Evolutionary conservation across 37 sponge, comb jelly and placozoan species (phyloP), one percentile per base, ranked within the genome.

Genomic region (Aphrocallistes beatrix): DNA sequence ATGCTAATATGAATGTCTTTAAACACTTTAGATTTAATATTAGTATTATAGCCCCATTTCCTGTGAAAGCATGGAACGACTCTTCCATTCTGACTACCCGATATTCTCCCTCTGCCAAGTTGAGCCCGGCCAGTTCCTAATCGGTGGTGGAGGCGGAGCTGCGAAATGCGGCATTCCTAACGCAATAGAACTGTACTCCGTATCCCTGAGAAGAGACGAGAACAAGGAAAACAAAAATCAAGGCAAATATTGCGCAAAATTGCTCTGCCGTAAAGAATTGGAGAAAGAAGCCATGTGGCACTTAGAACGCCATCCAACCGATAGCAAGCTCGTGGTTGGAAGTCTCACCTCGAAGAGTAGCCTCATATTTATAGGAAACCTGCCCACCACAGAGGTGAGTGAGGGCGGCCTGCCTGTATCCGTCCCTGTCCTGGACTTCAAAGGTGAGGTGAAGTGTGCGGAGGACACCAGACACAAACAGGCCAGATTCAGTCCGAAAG

Each of bases 281-380:
- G 75, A 60, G 25, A 60, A 60, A 60, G 75, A 60, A 13, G 75
- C 21, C 75, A 60, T 60, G 75, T 60, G 75, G 75, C 75, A 60
- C 34, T 30, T 60, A 13, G 75, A 60, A 30, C 8, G 75, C 10
- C 75, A 60, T 28, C 6, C 28, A 6, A 60, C 75, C 3, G 75
- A 60, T 13, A 60, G 17, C 75, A 60, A 60, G n/a, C 34, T 60
- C 6, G 6, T 60, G 34, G n/a, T 30, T 13, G 75, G 75, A 3
- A 60, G 75, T 60, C 75, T 60, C 32, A 60, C 6, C n/a, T 60
- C 75, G 28, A 60, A 60, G n/a, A 25, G 75, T 13, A 28, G 6
- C 34, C 75, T 60, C 17, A 60, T 60, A 28, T 60, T 60, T 30
- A 19, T 60, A 13, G 75, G 75, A 13, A 60, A 60, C 34, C 75